Percentiles rank a stretch among this genome's conserved stretches.
These are phyloP conservation scores for Chloropsis cyanopogon DNA, from an alignment of 2,113 vertebrate species.

Conservation along the genomic window DNA sequence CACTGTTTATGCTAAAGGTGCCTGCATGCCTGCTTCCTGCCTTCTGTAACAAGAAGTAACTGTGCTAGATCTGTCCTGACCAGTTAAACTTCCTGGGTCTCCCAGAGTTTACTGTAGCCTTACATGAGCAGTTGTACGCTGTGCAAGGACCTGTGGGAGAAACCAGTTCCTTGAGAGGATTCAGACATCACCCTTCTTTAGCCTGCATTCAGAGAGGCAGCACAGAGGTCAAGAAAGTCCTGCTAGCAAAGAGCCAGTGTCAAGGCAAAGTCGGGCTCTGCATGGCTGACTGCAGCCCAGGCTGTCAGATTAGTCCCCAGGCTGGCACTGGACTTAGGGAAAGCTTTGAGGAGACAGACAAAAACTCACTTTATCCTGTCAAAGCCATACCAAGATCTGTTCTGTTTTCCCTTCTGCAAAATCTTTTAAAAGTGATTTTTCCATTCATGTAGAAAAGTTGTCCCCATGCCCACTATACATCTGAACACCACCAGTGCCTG, in stretches of 20 bases:
- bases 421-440: not conserved
- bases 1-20: not conserved
- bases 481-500: not conserved
- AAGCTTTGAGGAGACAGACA: not conserved
- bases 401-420: not conserved
- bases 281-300: not conserved
- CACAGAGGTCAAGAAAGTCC: not conserved
- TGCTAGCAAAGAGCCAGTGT: not conserved
- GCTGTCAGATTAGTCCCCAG: not conserved
- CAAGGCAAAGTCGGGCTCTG: not conserved
- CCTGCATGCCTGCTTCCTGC: not conserved
- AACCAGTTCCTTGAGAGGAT: not conserved
- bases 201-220: not conserved
- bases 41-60: not conserved
- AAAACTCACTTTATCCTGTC: not conserved
- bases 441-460: not conserved
- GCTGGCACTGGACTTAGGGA: not conserved
- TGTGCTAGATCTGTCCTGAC: not conserved
- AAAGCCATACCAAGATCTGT: not conserved
- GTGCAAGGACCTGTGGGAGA: not conserved
- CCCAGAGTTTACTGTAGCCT: not conserved
- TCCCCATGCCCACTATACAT: not conserved
- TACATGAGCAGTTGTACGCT: not conserved
- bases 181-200: not conserved
- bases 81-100: not conserved